phyloP scores from a whole-genome alignment of 2,888 invertebrate genomes.

The Tridacna gigas region DNA sequence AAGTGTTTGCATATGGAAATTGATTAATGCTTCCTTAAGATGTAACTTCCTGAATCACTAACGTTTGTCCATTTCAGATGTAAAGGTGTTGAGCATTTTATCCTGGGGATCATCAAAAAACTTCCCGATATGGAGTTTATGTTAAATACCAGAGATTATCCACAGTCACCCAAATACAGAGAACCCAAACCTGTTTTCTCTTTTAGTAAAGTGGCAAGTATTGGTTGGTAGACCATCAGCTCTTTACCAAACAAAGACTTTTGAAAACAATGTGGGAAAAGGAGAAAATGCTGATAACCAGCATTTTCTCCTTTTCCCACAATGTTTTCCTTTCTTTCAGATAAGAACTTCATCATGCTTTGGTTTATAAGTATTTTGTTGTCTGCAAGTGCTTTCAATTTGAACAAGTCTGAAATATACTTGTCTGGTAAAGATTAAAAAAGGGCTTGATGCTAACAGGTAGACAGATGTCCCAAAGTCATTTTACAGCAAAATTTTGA shows the following conservation, averaged over 20 bases:
- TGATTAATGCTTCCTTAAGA: not conserved
- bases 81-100: slow-evolving; percentile 95
- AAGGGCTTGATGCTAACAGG: too few relatives aligned
- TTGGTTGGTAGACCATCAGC: not conserved
- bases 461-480: too few relatives aligned
- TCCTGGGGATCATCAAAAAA: slow-evolving; percentile 89
- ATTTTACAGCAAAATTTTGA: too few relatives aligned
- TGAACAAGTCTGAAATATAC: too few relatives aligned
- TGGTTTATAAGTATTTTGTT: too few relatives aligned
- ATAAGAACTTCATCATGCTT: too few relatives aligned
- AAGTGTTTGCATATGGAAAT: too few relatives aligned
- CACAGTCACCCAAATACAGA: slow-evolving; percentile 90
- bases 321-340: too few relatives aligned
- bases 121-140: slow-evolving; percentile 94
- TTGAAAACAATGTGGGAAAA: not conserved
- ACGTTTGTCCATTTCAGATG: slow-evolving; percentile 87
- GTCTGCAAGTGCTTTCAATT: too few relatives aligned
- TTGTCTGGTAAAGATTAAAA: too few relatives aligned
- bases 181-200: slow-evolving; percentile 93
- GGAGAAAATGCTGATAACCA: not conserved
- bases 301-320: too few relatives aligned
- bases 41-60: not conserved
- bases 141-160: slow-evolving; percentile 96
- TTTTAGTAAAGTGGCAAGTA: slow-evolving; percentile 92
- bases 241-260: not conserved